Conservation (phyloP, 2,888 invertebrate species). For the Electrophaes corylata region DNA sequence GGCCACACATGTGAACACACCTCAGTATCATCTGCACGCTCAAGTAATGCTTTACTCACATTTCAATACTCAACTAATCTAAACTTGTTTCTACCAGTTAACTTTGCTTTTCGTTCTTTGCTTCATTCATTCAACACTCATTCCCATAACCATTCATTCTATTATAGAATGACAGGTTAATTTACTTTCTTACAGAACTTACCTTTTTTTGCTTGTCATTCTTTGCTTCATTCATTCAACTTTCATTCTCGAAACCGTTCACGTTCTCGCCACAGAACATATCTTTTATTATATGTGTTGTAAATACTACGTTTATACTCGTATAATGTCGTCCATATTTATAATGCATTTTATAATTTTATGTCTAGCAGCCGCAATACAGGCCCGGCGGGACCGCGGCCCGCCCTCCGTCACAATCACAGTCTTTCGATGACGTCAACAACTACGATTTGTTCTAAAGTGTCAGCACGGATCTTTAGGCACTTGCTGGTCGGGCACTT, state of each 20-base stretch:
- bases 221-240: constrained; percentile 11
- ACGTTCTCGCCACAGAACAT: not conserved
- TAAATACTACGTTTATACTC: too few relatives aligned
- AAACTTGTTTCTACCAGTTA: not conserved
- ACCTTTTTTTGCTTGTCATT: too few relatives aligned
- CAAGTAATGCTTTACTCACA: constrained; percentile 58
- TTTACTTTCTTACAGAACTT: too few relatives aligned
- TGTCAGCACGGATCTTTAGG: not conserved
- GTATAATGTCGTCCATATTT: not conserved
- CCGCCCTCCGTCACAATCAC: constrained; percentile 57
- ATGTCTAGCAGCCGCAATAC: constrained; percentile 87
- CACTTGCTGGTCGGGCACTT: too few relatives aligned
- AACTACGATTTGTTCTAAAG: constrained; percentile 60
- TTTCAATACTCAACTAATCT: constrained; percentile 45
- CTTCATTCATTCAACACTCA: constrained; percentile 7
- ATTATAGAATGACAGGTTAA: too few relatives aligned
- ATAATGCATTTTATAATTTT: constrained; percentile 23
- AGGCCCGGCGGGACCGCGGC: constrained; percentile 73
- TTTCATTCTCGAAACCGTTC: not conserved
- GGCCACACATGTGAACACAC: constrained; percentile 63
- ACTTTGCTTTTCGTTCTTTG: constrained; percentile 5
- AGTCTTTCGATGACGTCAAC: constrained; percentile 77
- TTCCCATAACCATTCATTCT: not conserved
- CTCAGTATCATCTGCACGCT: constrained; percentile 36
- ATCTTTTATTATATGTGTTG: too few relatives aligned